phyloP scores from a whole-genome alignment of 1,140 invertebrate genomes.

The Brevipalpus yothersi region DNA sequence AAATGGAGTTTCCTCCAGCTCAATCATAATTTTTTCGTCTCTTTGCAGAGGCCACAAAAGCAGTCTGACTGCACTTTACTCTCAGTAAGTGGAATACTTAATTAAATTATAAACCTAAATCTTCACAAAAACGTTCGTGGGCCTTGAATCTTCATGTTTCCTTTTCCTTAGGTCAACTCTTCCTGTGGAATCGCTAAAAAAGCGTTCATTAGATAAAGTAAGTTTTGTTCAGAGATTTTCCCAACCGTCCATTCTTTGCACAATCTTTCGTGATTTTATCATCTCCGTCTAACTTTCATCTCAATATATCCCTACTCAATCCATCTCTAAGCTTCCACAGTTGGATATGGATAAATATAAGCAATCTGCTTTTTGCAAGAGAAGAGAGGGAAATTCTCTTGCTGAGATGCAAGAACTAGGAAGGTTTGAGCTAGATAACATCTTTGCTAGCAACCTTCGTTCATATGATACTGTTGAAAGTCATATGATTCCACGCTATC shows the following conservation, averaged over 20 bases:
- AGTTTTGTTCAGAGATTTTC: background rate
- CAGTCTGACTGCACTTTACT: slow-evolving; percentile 7
- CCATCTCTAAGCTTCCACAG: no score
- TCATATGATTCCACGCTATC: background rate
- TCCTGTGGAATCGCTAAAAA: background rate
- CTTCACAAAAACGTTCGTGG: no score
- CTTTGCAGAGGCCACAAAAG: slow-evolving; percentile 5
- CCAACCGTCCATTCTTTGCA: background rate
- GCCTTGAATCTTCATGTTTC: background rate
- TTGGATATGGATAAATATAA: no score
- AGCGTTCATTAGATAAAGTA: background rate
- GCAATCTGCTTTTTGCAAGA: no score
- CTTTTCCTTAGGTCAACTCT: background rate
- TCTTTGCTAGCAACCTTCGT: no score
- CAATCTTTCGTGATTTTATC: no score
- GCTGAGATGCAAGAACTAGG: no score
- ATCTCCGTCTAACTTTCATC: no score
- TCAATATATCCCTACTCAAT: no score
- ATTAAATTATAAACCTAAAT: no score
- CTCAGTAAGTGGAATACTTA: slow-evolving; percentile 3
- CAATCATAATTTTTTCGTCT: background rate
- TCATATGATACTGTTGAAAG: no score
- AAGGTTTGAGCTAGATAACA: background rate
- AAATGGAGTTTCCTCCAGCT: background rate
- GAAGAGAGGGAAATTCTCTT: no score